phyloP scores from a whole-genome alignment of 2,797 vertebrate species.

The Aythya fuligula region DNA sequence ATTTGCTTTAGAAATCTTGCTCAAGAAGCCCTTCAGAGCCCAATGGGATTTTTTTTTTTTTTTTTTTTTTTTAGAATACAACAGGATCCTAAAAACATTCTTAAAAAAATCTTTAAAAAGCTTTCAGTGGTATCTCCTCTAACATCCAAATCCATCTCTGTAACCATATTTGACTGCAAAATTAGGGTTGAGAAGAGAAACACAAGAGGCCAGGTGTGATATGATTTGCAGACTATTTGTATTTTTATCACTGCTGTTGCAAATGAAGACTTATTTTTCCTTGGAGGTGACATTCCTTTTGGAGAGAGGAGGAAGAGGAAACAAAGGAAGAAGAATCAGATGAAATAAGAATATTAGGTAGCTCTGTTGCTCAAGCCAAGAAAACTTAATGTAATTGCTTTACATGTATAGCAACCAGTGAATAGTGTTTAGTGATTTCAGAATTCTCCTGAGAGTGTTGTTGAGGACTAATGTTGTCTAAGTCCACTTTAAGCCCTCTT shows the following conservation, averaged over 20 bases:
- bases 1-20: neutral
- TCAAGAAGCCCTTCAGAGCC: neutral
- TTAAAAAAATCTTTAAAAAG: neutral
- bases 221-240: neutral
- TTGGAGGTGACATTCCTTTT: neutral
- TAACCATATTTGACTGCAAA: neutral
- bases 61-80: too few species aligned
- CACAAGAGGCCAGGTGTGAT: accelerated
- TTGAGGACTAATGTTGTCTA: neutral
- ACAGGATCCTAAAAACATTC: neutral
- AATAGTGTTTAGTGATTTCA: neutral
- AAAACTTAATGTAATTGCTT: neutral
- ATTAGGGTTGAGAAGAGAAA: neutral
- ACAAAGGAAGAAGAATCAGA: neutral
- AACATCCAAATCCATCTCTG: neutral
- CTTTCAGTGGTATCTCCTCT: neutral
- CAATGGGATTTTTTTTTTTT: neutral
- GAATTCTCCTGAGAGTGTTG: neutral
- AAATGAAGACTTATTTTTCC: neutral
- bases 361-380: neutral
- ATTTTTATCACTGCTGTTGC: neutral
- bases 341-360: neutral
- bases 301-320: neutral
- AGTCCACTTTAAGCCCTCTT: neutral
- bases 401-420: neutral